Evolutionary conservation across 2,797 vertebrate species (phyloP).

Genomic region (Sorex maritimensis): DNA sequence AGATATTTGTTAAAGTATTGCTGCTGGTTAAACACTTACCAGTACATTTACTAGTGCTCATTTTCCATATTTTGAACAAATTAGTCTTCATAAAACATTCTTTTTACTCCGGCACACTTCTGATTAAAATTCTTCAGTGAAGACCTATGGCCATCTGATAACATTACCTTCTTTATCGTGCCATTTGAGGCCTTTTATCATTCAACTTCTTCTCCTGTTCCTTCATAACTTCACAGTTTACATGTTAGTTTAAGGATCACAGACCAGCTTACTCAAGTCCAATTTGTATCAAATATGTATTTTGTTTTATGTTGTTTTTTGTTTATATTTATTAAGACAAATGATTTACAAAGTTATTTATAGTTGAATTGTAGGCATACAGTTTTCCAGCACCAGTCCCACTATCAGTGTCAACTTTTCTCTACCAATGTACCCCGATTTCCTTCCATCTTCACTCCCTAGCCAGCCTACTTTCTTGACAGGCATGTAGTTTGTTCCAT

Average conservation of each 20-base stretch:
- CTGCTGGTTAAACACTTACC: slow-evolving; percentile 50
- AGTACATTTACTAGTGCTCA: slow-evolving; percentile 28
- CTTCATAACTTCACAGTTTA: slow-evolving; percentile 13
- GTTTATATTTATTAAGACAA: no score
- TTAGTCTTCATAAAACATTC: slow-evolving; percentile 39
- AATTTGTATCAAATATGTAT: neutral
- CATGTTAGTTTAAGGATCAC: slow-evolving; percentile 14
- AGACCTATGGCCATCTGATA: neutral
- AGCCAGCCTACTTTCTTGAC: neutral
- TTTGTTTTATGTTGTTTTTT: no score
- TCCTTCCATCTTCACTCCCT: no score
- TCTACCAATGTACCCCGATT: no score
- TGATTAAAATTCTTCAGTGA: slow-evolving; percentile 30
- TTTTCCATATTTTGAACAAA: neutral
- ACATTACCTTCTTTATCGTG: slow-evolving; percentile 5
- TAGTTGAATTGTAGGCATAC: no score
- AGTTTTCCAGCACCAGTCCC: no score
- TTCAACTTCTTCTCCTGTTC: slow-evolving; percentile 8
- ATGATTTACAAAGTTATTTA: no score
- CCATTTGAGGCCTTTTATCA: neutral
- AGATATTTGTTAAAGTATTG: neutral
- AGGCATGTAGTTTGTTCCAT: neutral
- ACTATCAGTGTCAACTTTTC: no score
- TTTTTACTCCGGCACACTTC: slow-evolving; percentile 15
- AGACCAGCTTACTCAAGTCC: neutral